Conservation (phyloP, 2,113 vertebrate species). For the Strigops habroptila region DNA sequence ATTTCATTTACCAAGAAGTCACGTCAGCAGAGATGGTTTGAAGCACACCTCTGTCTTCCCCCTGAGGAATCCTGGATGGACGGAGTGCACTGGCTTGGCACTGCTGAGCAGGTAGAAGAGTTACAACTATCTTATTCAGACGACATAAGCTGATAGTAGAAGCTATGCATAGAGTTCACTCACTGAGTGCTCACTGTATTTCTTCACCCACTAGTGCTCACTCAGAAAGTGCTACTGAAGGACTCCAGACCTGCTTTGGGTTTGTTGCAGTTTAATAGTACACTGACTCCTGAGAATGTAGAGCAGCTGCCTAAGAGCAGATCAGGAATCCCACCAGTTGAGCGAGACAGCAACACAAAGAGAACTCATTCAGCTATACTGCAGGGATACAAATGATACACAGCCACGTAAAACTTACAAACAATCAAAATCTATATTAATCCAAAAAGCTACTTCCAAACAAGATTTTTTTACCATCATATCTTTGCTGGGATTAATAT, state of each 20-base stretch:
- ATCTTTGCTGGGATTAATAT: neutral
- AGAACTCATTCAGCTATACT: neutral
- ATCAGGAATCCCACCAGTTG: neutral
- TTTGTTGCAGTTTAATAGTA: neutral
- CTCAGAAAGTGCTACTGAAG: neutral
- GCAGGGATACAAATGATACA: neutral
- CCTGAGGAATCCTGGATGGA: neutral
- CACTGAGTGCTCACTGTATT: neutral
- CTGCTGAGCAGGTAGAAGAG: neutral
- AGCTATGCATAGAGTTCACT: neutral
- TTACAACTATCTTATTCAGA: neutral
- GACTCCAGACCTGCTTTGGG: neutral
- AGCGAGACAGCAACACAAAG: neutral
- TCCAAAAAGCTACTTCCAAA: neutral
- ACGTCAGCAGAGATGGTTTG: neutral
- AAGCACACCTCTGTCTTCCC: neutral
- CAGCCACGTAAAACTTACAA: neutral
- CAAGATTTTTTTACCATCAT: neutral
- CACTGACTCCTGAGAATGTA: neutral
- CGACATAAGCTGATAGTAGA: neutral
- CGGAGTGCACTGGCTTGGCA: neutral
- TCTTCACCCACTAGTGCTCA: neutral
- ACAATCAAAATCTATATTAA: neutral
- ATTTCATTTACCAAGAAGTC: neutral
- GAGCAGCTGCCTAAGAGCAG: neutral